A percentile compares a stretch with the other conserved stretches of the same genome.
These are phyloP conservation scores for Cheilosia soror DNA, from an alignment of 2,888 invertebrate species.

Conservation along the genomic window DNA sequence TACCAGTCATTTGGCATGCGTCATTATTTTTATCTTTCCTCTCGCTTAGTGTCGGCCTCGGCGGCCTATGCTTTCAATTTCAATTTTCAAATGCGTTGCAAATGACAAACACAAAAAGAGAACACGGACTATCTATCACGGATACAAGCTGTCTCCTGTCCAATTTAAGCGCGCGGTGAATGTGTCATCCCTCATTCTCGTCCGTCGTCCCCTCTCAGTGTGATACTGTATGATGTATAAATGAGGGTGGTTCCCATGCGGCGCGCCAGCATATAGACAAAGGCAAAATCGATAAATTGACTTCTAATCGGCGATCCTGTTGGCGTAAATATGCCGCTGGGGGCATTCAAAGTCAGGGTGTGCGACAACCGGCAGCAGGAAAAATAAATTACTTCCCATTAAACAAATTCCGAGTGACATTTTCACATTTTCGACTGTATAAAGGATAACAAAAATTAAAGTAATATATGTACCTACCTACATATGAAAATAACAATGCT, in stretches of 20 bases:
- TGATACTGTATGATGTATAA: slow-evolving; percentile 24
- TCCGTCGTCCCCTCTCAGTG: not conserved
- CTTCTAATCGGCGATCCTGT: slow-evolving; percentile 72
- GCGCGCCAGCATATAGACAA: slow-evolving; percentile 42
- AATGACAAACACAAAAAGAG: slow-evolving; percentile 63
- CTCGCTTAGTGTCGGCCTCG: slow-evolving; percentile 7
- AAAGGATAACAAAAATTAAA: slow-evolving; percentile 70
- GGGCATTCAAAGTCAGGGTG: slow-evolving; percentile 58
- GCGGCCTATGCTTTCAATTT: slow-evolving; percentile 26
- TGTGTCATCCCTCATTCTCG: slow-evolving; percentile 66
- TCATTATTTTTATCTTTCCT: slow-evolving; percentile 65
- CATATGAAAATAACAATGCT: slow-evolving; percentile 7
- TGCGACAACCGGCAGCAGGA: slow-evolving; percentile 22
- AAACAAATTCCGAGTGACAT: slow-evolving; percentile 73
- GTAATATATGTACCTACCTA: slow-evolving; percentile 35
- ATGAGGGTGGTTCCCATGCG: slow-evolving; percentile 62
- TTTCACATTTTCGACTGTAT: slow-evolving; percentile 59
- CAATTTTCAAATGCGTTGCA: slow-evolving; percentile 73
- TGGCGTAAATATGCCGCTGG: slow-evolving; percentile 68
- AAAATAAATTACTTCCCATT: slow-evolving; percentile 73
- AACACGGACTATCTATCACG: slow-evolving; percentile 72
- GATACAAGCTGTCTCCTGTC: slow-evolving; percentile 75
- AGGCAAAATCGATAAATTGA: slow-evolving; percentile 74
- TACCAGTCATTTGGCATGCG: slow-evolving; percentile 72
- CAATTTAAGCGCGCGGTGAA: slow-evolving; percentile 72